Evolutionary conservation across 2,113 vertebrate genomes (phyloP), one percentile per base, ranked within the genome.

Genomic region (Seriola quinqueradiata): DNA sequence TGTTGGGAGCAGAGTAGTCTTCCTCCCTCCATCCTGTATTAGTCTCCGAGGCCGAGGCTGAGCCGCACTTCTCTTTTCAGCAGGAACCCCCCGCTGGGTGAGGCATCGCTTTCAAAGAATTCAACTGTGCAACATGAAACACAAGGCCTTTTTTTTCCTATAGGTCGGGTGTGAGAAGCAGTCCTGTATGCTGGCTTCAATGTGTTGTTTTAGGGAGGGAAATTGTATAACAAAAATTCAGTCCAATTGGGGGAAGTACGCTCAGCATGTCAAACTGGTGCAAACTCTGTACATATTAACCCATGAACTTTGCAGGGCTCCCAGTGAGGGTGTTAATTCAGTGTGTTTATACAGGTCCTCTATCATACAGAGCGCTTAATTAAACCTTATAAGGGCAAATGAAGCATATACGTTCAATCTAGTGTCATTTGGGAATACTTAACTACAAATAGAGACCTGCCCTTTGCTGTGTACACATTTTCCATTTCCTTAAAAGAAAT

Each of bases 31-130:
- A 82, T 92, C 83, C 85, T 91, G 80, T 80, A 87, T 80, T 70
- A 64, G 81, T 80, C 85, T 77, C 73, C 60, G 50, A 81, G 78
- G 66, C 77, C 14, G 16, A 75, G 79, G 17, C 80, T 68, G 12
- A 75, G 81, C n/a, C 28, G 60, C 23, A 38, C 75, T 74, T 23
- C 79, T 88, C 88, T 55, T 88, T 93, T 91, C 81, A 88, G 79
- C 75, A 83, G 89, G 90, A 91, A 91, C 92, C 91, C 90, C 93
- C 93, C 60, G 75, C 91, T 91, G 93, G 79, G 94, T 86, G 86
- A 90, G 81, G 88, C 82, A 69, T 88, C 42, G 77, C 79, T 92
- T 88, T 83, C 83, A 90, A 87, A 85, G 88, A 89, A 91, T 87
- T 79, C 71, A 77, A 83, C 88, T 77, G 77, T 84, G 73, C 63